Evolutionary conservation across 2,113 vertebrate species (phyloP).

Genomic region (Peromyscus leucopus): DNA sequence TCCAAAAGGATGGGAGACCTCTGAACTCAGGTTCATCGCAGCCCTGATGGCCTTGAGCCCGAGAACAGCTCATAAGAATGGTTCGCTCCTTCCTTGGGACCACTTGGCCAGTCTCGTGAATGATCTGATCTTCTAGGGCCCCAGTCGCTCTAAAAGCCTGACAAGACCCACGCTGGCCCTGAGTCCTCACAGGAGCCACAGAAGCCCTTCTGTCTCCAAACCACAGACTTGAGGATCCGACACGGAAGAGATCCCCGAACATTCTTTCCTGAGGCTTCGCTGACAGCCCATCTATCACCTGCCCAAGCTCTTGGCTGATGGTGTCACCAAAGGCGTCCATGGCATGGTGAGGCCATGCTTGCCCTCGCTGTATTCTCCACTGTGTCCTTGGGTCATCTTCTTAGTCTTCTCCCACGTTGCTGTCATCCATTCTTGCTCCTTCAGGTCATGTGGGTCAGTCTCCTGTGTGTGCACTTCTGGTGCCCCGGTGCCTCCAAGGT

Average conservation of each 20-base stretch:
- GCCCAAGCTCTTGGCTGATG: background rate
- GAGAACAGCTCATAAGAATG: constrained; percentile 93
- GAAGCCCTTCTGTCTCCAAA: background rate
- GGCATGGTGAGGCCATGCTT: background rate
- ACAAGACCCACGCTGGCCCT: constrained; percentile 97
- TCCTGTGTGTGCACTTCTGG: background rate
- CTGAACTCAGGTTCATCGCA: constrained; percentile 94
- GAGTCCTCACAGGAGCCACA: background rate
- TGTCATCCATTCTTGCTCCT: background rate
- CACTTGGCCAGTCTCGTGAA: constrained; percentile 91
- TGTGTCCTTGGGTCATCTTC: background rate
- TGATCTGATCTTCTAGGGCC: constrained; percentile 94
- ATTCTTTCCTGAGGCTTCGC: background rate
- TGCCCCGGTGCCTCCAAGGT: background rate
- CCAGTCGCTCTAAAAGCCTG: constrained; percentile 98
- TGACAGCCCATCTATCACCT: background rate
- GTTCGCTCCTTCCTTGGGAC: constrained; percentile 96
- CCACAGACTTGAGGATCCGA: background rate
- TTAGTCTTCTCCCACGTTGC: background rate
- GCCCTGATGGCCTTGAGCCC: constrained; percentile 92
- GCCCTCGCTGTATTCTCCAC: background rate
- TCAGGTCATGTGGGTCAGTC: no score
- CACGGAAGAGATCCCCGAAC: background rate
- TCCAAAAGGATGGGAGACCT: constrained; percentile 93
- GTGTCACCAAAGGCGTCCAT: background rate